These are phyloP conservation scores for Andrena trimmerana DNA, from an alignment of 2,888 invertebrate species.

Conservation along the genomic window DNA sequence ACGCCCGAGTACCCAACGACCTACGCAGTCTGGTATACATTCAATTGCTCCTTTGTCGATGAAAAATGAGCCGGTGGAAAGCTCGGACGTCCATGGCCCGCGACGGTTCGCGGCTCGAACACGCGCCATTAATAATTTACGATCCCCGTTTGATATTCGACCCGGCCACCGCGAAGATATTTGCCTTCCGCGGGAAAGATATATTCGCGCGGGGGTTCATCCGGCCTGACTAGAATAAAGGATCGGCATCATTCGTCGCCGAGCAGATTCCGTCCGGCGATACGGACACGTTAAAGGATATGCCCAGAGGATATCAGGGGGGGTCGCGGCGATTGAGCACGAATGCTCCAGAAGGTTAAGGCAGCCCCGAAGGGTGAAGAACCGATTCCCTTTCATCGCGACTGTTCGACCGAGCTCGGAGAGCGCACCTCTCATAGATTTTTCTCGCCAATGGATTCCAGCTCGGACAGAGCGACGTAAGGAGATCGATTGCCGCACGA, in stretches of 20 bases:
- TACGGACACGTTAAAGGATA: slow-evolving; percentile 67
- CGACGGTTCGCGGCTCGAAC: background rate
- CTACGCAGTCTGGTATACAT: background rate
- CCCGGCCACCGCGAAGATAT: slow-evolving; percentile 17
- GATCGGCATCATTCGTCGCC: slow-evolving; percentile 42
- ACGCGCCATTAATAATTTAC: slow-evolving; percentile 40
- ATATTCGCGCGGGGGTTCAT: slow-evolving; percentile 18
- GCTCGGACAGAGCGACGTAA: slow-evolving; percentile 27
- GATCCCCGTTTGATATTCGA: slow-evolving; percentile 36
- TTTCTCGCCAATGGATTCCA: slow-evolving; percentile 54
- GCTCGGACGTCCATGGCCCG: background rate
- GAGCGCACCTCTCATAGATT: slow-evolving; percentile 59
- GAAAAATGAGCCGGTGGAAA: background rate
- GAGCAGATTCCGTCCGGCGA: slow-evolving; percentile 58
- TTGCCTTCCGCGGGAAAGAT: slow-evolving; percentile 6
- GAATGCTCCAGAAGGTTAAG: slow-evolving; percentile 55
- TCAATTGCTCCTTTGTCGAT: background rate
- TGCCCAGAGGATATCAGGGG: slow-evolving; percentile 62
- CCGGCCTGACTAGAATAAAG: slow-evolving; percentile 46
- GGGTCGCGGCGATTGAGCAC: slow-evolving; percentile 63
- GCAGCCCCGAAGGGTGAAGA: slow-evolving; percentile 52
- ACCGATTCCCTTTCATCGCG: slow-evolving; percentile 59
- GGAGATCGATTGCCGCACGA: slow-evolving; percentile 56
- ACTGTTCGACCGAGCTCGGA: slow-evolving; percentile 44
- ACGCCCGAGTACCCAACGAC: background rate